A percentile compares a stretch with the other conserved stretches of the same genome.
Conservation (phyloP, 2,888 invertebrate species). For the Leucophora obtusa region DNA sequence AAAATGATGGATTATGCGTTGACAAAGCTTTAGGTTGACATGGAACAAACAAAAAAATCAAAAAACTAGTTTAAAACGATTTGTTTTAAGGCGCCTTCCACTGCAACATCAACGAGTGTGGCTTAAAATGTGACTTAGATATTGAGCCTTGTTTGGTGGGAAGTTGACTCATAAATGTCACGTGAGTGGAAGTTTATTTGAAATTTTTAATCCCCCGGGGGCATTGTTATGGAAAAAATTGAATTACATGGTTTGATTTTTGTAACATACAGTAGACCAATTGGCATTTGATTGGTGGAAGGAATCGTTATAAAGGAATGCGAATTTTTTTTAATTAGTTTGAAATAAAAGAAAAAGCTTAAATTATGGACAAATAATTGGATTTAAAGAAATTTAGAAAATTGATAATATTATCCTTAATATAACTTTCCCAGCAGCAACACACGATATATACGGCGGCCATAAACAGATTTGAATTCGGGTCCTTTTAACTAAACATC, state of each 20-base stretch:
- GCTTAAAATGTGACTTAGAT: conserved; percentile 8
- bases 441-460: too few species aligned
- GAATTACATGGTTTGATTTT: conserved; percentile 33
- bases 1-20: conserved; percentile 76
- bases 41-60: conserved; percentile 4
- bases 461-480: too few species aligned
- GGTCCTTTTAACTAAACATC: too few species aligned
- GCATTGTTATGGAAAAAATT: conserved; percentile 15
- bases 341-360: background rate
- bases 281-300: conserved; percentile 11
- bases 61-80: conserved; percentile 63
- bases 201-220: conserved; percentile 52
- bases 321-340: background rate
- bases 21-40: conserved; percentile 67
- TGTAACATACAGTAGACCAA: background rate
- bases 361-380: background rate
- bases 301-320: background rate
- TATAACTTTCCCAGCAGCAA: too few species aligned
- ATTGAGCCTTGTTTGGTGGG: conserved; percentile 16
- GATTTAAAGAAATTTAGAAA: background rate
- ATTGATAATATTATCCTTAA: too few species aligned
- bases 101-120: conserved; percentile 38
- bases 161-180: conserved; percentile 57
- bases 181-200: conserved; percentile 36
- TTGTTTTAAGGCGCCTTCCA: conserved; percentile 57